Evolutionary conservation across 2,113 vertebrate species (phyloP), one percentile per base, ranked within the genome.

Genomic region (Ivindomyrus marchei): DNA sequence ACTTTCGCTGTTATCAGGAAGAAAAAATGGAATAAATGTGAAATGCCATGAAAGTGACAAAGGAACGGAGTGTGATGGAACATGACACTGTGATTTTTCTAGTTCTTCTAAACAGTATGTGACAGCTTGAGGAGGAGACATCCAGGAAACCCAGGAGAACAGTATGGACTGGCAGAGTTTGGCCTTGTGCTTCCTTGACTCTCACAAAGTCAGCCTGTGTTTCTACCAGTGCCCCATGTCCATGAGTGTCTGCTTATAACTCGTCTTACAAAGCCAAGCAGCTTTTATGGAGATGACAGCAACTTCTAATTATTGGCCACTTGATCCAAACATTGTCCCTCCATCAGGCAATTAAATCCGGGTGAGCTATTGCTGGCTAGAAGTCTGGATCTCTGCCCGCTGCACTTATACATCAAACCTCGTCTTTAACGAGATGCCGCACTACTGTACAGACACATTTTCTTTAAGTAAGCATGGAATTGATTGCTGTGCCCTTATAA

Each of bases 271-370:
- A 45, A 88, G 87, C 87, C 87, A 70, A 62, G 62, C 42, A 46
- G 56, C 87, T 62, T 62, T 56, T 47, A 56, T 88, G 52, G 56
- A 52, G 27, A 89, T 90, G 53, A 89, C 31, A 45, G 85, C 74
- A 85, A 53, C 42, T 80, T 80, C 87, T 50, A 53, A 74, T 90
- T 86, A 88, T 8, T 36, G 62, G 74, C 52, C 86, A 88, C 45
- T 90, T 88, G 50, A 87, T 88, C 13, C 85, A 85, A 84, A 80
- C 89, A 90, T 85, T 87, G 89, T 89, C n/a, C 77, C 84, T 90
- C 86, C 70, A 89, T 89, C 87, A 80, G 83, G 83, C 86, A 53
- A 92, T 88, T 90, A 89, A 85, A 88, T 88, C 50, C 47, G 58
- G 90, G 58, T 62, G 24, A 70, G 10, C n/a, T 70, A 70, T 45